Evolutionary conservation across 2,888 invertebrate genomes (phyloP).

Genomic region (Gerris lacustris): DNA sequence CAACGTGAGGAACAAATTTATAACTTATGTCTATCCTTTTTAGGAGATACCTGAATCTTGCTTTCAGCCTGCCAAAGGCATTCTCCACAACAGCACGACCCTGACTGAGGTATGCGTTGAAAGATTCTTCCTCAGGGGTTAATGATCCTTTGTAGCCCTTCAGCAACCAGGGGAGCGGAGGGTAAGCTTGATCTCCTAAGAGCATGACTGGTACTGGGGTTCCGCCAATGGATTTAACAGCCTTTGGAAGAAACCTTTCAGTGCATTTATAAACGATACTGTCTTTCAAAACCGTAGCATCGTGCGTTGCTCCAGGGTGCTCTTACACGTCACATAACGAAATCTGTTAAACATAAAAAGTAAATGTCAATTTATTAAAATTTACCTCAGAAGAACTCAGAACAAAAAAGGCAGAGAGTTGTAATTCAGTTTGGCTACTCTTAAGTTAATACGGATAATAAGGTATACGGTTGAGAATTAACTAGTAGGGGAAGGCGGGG

Average conservation of each 20-base stretch:
- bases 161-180: conserved; percentile 26
- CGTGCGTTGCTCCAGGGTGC: neutral
- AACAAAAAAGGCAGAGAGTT: too few species aligned
- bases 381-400: too few species aligned
- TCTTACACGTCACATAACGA: neutral
- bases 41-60: conserved; percentile 29
- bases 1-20: conserved; percentile 28
- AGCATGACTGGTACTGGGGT: conserved; percentile 24
- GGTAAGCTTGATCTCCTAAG: conserved; percentile 28
- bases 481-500: too few species aligned
- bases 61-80: conserved; percentile 32
- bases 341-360: too few species aligned
- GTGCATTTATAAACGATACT: neutral
- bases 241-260: conserved; percentile 14
- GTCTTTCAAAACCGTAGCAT: neutral
- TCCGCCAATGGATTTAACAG: conserved; percentile 18
- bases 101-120: conserved; percentile 25
- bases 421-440: too few species aligned
- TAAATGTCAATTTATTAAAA: too few species aligned
- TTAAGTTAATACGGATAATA: too few species aligned
- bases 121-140: too few species aligned
- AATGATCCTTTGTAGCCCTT: conserved; percentile 24
- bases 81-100: conserved; percentile 29
- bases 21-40: conserved; percentile 28
- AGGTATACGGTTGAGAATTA: too few species aligned